These are phyloP conservation scores for Brevipalpus yothersi DNA, from an alignment of 1,140 invertebrate species.

Conservation along the genomic window DNA sequence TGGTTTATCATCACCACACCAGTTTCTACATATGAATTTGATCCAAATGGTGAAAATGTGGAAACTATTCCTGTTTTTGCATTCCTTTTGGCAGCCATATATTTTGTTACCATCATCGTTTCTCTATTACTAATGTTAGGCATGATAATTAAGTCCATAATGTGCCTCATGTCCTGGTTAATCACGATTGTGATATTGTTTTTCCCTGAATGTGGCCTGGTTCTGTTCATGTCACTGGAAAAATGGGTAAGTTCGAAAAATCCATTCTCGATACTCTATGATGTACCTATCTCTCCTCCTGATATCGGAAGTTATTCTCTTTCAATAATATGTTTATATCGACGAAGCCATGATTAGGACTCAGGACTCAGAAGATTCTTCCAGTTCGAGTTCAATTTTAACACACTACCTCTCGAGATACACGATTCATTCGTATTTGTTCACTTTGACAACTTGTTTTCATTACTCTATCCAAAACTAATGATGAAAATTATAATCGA, in stretches of 20 bases:
- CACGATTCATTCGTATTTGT: too few species aligned
- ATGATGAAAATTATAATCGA: too few species aligned
- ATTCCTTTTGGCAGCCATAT: constrained; percentile 7
- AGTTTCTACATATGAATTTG: background rate
- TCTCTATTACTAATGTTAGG: constrained; percentile 7
- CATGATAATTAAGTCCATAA: constrained; percentile 1
- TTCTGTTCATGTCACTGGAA: constrained; percentile 38
- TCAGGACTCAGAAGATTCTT: too few species aligned
- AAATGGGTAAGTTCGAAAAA: constrained; percentile 30
- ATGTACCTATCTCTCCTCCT: constrained; percentile 7
- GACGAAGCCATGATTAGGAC: too few species aligned
- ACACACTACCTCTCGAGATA: too few species aligned
- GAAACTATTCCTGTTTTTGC: constrained; percentile 5
- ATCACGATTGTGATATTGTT: constrained; percentile 33
- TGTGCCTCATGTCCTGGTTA: constrained; percentile 31
- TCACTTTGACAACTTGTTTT: too few species aligned
- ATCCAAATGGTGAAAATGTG: background rate
- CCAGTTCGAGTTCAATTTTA: too few species aligned
- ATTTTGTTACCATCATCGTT: constrained; percentile 6
- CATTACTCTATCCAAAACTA: too few species aligned
- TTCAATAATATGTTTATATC: background rate
- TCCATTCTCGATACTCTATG: too few species aligned
- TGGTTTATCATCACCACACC: constrained; percentile 2
- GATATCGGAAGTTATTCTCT: too few species aligned
- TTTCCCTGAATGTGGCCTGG: constrained; percentile 37